Conservation (phyloP, 2,797 vertebrate species). For the Choloepus didactylus region DNA sequence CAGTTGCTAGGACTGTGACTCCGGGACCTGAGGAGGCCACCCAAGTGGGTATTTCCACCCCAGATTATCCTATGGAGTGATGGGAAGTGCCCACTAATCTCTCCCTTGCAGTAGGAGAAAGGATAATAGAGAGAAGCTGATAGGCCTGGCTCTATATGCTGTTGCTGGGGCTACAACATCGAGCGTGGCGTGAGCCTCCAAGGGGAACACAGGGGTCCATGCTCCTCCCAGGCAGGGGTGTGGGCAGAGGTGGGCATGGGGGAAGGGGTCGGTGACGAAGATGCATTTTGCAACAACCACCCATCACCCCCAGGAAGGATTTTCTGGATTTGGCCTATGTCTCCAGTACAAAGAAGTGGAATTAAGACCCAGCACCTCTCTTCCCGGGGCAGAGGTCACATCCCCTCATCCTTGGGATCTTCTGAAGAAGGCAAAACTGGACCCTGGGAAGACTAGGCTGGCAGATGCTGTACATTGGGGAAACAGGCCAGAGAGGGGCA, state of each 20-base stretch:
- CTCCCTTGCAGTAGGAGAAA: neutral
- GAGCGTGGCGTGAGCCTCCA: neutral
- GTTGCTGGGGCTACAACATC: neutral
- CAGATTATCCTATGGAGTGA: neutral
- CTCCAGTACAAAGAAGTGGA: neutral
- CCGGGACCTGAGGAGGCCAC: neutral
- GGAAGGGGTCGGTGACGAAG: neutral
- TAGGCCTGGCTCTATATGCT: neutral
- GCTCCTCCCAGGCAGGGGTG: neutral
- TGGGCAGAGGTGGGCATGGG: neutral
- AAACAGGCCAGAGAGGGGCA: neutral
- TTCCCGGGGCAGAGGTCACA: neutral
- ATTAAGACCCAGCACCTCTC: neutral
- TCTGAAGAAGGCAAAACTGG: neutral
- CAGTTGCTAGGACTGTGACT: neutral
- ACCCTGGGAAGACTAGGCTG: neutral
- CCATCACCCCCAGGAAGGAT: neutral
- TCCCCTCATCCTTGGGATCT: neutral
- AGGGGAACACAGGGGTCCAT: neutral
- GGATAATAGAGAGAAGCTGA: accelerated
- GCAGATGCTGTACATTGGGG: accelerated
- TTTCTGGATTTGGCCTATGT: neutral
- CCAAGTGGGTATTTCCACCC: neutral
- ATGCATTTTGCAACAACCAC: neutral
- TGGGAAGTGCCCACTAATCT: neutral